A percentile compares a stretch with the other conserved stretches of the same genome.
Evolutionary conservation across 2,797 vertebrate genomes (phyloP).

Genomic region (Steatocranus sp.): DNA sequence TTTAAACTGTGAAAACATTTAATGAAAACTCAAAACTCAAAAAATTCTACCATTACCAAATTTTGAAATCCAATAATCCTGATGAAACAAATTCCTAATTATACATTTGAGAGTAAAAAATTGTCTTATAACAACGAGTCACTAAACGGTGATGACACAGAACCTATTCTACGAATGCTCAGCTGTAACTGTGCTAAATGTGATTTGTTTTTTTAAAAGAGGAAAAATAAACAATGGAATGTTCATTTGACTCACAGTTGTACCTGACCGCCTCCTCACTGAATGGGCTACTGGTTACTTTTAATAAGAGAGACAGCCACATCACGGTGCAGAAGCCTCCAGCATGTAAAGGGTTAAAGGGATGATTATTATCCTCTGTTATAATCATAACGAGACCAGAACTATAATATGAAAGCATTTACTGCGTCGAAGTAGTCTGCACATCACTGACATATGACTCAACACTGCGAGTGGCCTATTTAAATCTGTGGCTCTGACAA

Average conservation of each 20-base stretch:
- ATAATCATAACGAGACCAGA: not conserved
- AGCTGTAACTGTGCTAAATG: not conserved
- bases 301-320: not conserved
- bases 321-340: not conserved
- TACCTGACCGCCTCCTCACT: not conserved
- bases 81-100: not conserved
- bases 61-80: not conserved
- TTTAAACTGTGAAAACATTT: not conserved
- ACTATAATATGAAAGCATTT: not conserved
- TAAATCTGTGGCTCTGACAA: not conserved
- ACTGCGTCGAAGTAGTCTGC: not conserved
- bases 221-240: not conserved
- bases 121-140: not conserved
- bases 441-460: not conserved
- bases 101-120: not conserved
- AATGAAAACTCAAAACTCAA: not conserved
- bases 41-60: not conserved
- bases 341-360: not conserved
- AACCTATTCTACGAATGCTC: not conserved
- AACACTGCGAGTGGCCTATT: not conserved
- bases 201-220: rapidly evolving
- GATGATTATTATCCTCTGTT: not conserved
- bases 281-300: not conserved
- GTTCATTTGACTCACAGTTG: not conserved
- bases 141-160: not conserved